A percentile compares a stretch with the other conserved stretches of the same genome.
phyloP scores from a whole-genome alignment of 2,113 vertebrate genomes.

The Dolichallabes microphthalmus region DNA sequence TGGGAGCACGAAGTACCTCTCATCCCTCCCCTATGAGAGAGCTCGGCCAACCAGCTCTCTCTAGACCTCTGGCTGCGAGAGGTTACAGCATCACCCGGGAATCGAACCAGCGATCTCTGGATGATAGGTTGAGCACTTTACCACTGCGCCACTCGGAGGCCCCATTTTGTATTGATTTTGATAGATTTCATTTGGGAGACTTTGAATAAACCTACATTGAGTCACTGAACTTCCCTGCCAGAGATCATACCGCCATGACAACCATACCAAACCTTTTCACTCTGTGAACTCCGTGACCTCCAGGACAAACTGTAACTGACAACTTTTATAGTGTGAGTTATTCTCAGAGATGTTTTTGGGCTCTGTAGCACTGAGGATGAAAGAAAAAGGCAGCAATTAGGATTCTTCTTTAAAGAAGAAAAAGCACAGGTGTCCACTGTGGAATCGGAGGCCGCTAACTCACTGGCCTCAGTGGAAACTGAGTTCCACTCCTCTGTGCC shows the following conservation, averaged over 20 bases:
- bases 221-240: background rate
- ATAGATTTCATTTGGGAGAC: background rate
- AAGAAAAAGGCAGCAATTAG: background rate
- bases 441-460: constrained; percentile 33
- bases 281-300: background rate
- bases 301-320: background rate
- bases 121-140: too few relatives aligned
- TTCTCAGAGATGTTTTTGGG: background rate
- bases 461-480: constrained; percentile 49
- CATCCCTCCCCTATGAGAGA: too few relatives aligned
- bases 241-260: background rate
- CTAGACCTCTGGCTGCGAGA: too few relatives aligned
- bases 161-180: background rate
- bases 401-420: constrained; percentile 29
- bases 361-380: background rate
- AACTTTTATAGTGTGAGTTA: background rate
- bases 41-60: too few relatives aligned
- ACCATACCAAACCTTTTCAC: background rate
- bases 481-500: constrained; percentile 56
- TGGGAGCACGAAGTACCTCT: too few relatives aligned
- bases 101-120: too few relatives aligned
- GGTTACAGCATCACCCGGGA: too few relatives aligned
- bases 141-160: too few relatives aligned
- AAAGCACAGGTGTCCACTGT: constrained; percentile 41
- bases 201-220: background rate